Conservation (phyloP, 2,888 invertebrate genomes). For the Melanchra persicariae region DNA sequence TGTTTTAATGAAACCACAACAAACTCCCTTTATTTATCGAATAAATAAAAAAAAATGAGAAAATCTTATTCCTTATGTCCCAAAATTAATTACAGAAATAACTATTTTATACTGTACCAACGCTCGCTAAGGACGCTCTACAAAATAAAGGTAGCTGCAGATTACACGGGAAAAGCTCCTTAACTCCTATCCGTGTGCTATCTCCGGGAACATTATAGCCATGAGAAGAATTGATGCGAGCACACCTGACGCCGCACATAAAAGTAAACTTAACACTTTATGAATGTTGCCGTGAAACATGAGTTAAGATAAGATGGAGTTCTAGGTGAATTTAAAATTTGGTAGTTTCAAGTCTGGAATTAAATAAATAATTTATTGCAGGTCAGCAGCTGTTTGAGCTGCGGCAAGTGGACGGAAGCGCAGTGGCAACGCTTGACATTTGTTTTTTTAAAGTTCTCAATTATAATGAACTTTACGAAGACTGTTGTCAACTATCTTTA, state of each 20-base stretch:
- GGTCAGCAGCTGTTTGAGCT: neutral
- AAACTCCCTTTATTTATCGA: no score
- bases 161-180: slow-evolving; percentile 47
- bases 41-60: no score
- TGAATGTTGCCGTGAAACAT: slow-evolving; percentile 40
- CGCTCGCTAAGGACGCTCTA: slow-evolving; percentile 11
- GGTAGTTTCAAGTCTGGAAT: neutral
- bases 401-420: neutral
- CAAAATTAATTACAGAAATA: slow-evolving; percentile 39
- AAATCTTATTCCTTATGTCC: neutral
- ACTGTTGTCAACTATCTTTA: no score
- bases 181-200: slow-evolving; percentile 53
- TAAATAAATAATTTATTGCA: neutral
- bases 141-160: slow-evolving; percentile 47
- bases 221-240: slow-evolving; percentile 73
- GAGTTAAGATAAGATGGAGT: neutral
- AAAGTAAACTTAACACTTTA: slow-evolving; percentile 73
- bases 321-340: neutral
- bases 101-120: slow-evolving; percentile 41
- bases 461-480: no score
- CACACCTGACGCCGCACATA: slow-evolving; percentile 73
- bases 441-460: neutral
- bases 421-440: neutral
- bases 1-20: no score
- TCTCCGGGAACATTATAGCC: slow-evolving; percentile 67